Evolutionary conservation across 2,888 invertebrate genomes (phyloP), one percentile per base, ranked within the genome.

Genomic region (Caenorhabditis doughertyi): DNA sequence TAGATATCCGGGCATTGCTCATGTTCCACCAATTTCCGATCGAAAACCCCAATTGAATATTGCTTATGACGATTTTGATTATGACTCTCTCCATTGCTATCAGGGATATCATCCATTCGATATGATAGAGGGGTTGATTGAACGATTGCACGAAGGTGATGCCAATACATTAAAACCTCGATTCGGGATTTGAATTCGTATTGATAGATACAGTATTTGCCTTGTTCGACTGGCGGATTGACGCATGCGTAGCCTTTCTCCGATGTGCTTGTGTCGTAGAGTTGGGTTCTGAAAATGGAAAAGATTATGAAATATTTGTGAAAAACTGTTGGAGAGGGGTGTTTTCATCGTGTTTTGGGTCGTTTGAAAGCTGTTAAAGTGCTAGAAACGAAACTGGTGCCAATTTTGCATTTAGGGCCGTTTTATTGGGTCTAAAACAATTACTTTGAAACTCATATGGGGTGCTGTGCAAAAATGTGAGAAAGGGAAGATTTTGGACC

Each of bases 121-220:
- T 80, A 85, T 9, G 84, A 77, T 2, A 90, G 76, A 13, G 87
- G 85, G 5, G 90, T 89, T 1, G 90, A 89, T 8, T 81, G 85
- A 8, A 85, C 88, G 49, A 90, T 86, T 8, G 90, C 90, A 58
- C 89, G 77, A 11, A 90, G 68, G 65, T 90, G 90, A 47, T 87
- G 85, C 90, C 90, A 90, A 73, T 84, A 90, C n/a, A 83, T 32
- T 0, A 51, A 47, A 0, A 88, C 35, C 18, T 88, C 84, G 11
- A 71, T 39, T 82, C 32, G 21, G 0, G 64, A 64, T 2, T 82
- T 47, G 49, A 89, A 89, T 9, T 81, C 60, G 64, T 89, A 87
- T 1, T 81, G 84, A 44, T 88, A 88, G 18, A 32, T 60, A 81
- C 89, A 90, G n/a, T 53, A 27, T 8, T n/a, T n/a, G n/a, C 77